Base-by-base conservation (phyloP, 2,888 invertebrate genomes). In the Diarsia mendica region DNA sequence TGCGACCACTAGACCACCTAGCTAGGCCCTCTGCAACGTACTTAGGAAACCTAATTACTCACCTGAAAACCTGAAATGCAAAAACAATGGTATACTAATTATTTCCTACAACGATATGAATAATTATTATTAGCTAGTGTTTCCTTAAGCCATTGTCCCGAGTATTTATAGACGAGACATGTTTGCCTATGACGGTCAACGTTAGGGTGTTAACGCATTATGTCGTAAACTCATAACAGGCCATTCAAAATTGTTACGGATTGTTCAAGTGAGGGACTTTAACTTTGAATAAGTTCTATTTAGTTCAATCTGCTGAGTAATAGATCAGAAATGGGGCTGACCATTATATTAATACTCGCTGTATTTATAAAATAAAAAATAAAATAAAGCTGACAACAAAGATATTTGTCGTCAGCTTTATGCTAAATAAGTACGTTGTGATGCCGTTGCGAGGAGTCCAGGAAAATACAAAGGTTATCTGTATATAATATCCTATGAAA, bases 161-260 rank as follows among this genome's bases (percentile, higher is more conserved):
- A 49, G 39, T 89, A 89, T 88, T 87, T 89, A 82, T 89, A 88
- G 84, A 82, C 70, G 77, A 84, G 78, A 87, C 89, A 84, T 89
- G 86, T 77, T 83, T 58, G 73, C 70, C 82, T 83, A 80, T 88
- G 89, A 87, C 87, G 87, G 88, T 88, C 88, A 87, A 76, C 75
- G 64, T 80, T 67, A 83, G 46, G 80, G 20, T 67, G 6, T 6
- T 6, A 5, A 33, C 28, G 20, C 78, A 79, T 76, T 82, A 33
- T 18, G 11, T 18, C 18, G 81, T 73, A 81, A 23, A n/a, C n/a
- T n/a, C n/a, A n/a, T n/a, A n/a, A n/a, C n/a, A n/a, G n/a, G n/a
- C n/a, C n/a, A 18, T 49, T 46, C 46, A 0, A 13, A 49, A 66
- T 28, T n/a, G 0, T 13, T 6, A 11, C 9, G 11, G 1, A 10